Evolutionary conservation across 2,113 vertebrate species (phyloP), one percentile per base, ranked within the genome.

Genomic region (Rhizomys pruinosus): DNA sequence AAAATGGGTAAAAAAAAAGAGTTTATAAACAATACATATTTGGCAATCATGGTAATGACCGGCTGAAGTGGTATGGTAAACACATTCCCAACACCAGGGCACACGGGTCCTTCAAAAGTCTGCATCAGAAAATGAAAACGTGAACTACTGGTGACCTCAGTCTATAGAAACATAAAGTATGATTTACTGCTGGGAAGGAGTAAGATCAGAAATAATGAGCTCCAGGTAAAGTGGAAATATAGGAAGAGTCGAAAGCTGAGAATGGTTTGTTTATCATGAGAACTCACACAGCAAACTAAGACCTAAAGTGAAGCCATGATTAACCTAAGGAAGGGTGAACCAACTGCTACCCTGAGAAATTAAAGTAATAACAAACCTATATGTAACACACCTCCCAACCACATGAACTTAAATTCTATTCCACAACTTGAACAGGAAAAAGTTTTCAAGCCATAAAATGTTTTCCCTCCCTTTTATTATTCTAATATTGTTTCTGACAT

Each of bases 141-240:
- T 44, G n/a, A 25, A 4, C 25, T 39, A 13, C 34, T 34, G 13
- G 15, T 61, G 52, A n/a, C 13, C 1, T 0, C 7, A 7, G 2
- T n/a, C 63, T 4, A n/a, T 20, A 20, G 32, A 34, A 57, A 23
- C 4, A 61, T 29, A 27, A 13, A 47, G 39, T 42, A 6, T 8
- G 61, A 17, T 87, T 42, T 77, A 15, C 39, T 87, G 12, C 20
- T 76, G 6, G 2, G 0, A 59, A 34, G 20, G 23, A 29, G 8
- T 13, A 47, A 32, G 7, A 32, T 1, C 20, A 39, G 42, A 9
- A 9, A 63, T 12, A 25, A 11, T 29, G 63, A 37, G 13, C 27
- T 61, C 27, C 8, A 74, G 25, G 13, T 42, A 42, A 69, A 5
- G 15, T 7, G 47, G 34, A 32, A 29, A 22, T 20, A 16, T 8